Evolutionary conservation across 2,113 vertebrate genomes (phyloP).

Genomic region (Mormoops blainvillei): DNA sequence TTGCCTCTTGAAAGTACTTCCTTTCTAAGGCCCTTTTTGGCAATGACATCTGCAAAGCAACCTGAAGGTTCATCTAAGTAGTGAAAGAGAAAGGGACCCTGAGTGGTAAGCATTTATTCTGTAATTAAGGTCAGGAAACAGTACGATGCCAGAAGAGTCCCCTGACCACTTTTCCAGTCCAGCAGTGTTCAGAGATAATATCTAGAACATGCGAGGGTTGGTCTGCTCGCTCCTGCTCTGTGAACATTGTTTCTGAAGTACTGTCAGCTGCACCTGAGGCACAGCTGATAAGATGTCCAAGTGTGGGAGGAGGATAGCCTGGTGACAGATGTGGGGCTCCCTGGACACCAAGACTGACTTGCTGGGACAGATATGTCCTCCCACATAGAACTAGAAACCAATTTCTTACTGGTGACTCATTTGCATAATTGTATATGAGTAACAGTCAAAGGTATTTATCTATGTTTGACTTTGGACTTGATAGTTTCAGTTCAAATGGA

Average conservation of each 20-base stretch:
- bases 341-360: background rate
- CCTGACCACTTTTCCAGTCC: background rate
- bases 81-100: background rate
- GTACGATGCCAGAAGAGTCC: background rate
- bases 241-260: background rate
- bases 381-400: background rate
- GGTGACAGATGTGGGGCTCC: background rate
- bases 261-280: background rate
- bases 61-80: background rate
- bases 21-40: background rate
- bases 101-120: background rate
- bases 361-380: background rate
- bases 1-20: background rate
- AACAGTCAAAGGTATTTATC: background rate
- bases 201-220: background rate
- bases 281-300: background rate
- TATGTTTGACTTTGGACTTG: background rate
- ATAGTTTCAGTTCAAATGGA: background rate
- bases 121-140: background rate
- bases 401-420: background rate
- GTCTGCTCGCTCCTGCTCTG: background rate
- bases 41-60: background rate
- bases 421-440: background rate
- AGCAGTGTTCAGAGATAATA: background rate
- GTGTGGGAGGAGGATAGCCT: background rate